Evolutionary conservation across 2,888 invertebrate species (phyloP), one percentile per base, ranked within the genome.

Genomic region (Caenorhabditis sulstoni): DNA sequence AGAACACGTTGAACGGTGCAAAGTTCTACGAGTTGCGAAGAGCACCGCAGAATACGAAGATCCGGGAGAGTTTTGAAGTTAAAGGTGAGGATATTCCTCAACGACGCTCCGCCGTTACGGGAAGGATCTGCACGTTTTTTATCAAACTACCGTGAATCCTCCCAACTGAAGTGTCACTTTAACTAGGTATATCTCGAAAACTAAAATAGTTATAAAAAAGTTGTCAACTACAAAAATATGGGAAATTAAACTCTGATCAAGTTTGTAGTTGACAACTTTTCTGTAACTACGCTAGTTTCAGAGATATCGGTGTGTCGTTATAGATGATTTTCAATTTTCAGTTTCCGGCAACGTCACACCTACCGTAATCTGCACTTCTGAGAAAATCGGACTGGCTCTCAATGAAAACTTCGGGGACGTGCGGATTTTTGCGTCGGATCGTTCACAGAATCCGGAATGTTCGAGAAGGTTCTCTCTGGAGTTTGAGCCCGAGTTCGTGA

Each of bases 1-100:
- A 71, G 35, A 83, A 83, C 50, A 68, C 59, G 1, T 57, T 83
- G 52, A 80, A 70, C 18, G 66, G 68, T 12, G 83, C 83, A 3
- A 65, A 75, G 44, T 81, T 81, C 41, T 81, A 65, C 44, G 70
- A 75, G 44, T 50, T 81, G 5, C 18, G 80, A 45, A 35, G 75
- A 35, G 20, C 62, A 1, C 73, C 81, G 16, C 68, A 49, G 35
- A 62, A 23, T 11, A 50, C 57, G 55, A 29, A 29, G 29, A 29
- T 7, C 7, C 14, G 16, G 16, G 66, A 66, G 0, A 70, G 52
- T 53, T 59, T 65, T 41, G 64, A 58, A 47, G 61, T 70, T 8
- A 41, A 44, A 50, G 37, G 77, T 76, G 20, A 20, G 58, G 41
- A 41, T 11, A 41, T 11, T 41, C n/a, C n/a, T n/a, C n/a, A n/a